Percentiles rank a stretch among this genome's conserved stretches.
phyloP scores from a whole-genome alignment of 2,888 invertebrate genomes.

The Caenorhabditis wallacei region DNA sequence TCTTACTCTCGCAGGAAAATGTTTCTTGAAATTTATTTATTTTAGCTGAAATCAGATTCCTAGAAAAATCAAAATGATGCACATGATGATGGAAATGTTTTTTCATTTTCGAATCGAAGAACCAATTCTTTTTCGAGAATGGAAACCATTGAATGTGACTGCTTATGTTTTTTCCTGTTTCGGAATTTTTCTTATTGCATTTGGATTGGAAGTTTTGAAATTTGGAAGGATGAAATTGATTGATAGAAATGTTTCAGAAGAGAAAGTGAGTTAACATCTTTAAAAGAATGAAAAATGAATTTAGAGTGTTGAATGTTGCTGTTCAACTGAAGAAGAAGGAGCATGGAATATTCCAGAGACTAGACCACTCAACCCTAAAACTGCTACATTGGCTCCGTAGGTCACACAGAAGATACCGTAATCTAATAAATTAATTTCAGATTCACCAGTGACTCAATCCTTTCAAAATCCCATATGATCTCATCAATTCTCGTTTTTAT shows the following conservation, averaged over 20 bases:
- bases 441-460: slow-evolving; percentile 37
- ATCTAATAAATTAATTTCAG: slow-evolving; percentile 12
- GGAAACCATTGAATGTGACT: slow-evolving; percentile 71
- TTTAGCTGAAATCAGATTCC: neutral
- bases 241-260: neutral
- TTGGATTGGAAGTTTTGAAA: slow-evolving; percentile 71
- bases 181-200: slow-evolving; percentile 71
- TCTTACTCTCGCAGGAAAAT: too few species aligned
- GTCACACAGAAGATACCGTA: neutral
- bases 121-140: slow-evolving; percentile 76
- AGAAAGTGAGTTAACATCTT: slow-evolving; percentile 43
- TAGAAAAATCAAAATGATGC: slow-evolving; percentile 26
- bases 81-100: slow-evolving; percentile 80
- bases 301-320: slow-evolving; percentile 56
- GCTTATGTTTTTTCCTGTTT: slow-evolving; percentile 77
- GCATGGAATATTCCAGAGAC: slow-evolving; percentile 61
- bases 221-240: slow-evolving; percentile 58
- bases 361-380: slow-evolving; percentile 36
- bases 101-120: slow-evolving; percentile 79
- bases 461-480: slow-evolving; percentile 11
- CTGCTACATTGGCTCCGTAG: slow-evolving; percentile 47
- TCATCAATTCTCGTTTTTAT: slow-evolving; percentile 40
- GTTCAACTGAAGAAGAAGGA: slow-evolving; percentile 58
- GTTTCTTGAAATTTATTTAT: too few species aligned
- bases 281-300: too few species aligned